These are phyloP conservation scores for Seira ritae DNA, from an alignment of 2,888 invertebrate genomes.

Conservation along the genomic window DNA sequence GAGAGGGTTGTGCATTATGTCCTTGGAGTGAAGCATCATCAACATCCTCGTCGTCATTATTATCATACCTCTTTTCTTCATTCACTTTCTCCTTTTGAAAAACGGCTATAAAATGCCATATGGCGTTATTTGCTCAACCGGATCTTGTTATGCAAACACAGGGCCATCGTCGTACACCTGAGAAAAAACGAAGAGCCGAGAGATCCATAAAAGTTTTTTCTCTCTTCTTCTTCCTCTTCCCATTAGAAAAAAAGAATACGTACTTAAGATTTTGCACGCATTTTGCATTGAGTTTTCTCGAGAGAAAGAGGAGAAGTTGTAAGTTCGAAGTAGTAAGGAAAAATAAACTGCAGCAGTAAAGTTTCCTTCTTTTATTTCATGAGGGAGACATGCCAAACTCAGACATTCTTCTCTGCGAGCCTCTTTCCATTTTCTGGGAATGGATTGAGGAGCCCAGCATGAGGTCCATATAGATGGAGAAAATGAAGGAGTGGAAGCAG, in stretches of 20 bases:
- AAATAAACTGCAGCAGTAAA: background rate
- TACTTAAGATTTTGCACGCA: constrained; percentile 4
- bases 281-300: background rate
- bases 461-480: background rate
- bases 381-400: too few relatives aligned
- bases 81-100: background rate
- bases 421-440: constrained; percentile 6
- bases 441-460: background rate
- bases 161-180: background rate
- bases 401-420: background rate
- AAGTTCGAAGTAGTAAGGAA: background rate
- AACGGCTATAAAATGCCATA: background rate
- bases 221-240: background rate
- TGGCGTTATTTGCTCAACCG: background rate
- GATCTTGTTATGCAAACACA: background rate
- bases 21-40: background rate
- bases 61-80: too few relatives aligned
- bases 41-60: too few relatives aligned
- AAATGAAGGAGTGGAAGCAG: background rate
- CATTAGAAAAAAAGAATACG: background rate
- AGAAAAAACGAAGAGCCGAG: background rate
- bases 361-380: background rate
- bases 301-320: background rate
- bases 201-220: constrained; percentile 7
- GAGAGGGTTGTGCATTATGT: background rate